Percentiles rank a stretch among this genome's conserved stretches.
Conservation (phyloP, 1,140 invertebrate species). For the Metopolophium dirhodum region DNA sequence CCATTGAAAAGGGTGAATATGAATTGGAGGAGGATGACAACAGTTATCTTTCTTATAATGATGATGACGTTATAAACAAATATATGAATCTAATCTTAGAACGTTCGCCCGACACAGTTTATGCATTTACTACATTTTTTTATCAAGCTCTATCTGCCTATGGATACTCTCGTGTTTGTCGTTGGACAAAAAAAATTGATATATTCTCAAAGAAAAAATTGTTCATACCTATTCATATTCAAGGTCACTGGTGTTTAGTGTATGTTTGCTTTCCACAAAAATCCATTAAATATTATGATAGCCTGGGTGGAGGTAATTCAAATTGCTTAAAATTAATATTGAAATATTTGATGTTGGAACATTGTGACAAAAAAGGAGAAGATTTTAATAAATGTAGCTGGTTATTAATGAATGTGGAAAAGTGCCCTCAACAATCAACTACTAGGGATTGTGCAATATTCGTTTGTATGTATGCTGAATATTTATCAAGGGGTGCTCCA, state of each 20-base stretch:
- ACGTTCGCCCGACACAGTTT: constrained; percentile 25
- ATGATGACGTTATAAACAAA: constrained; percentile 37
- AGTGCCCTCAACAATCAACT: too few relatives aligned
- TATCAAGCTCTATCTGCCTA: constrained; percentile 10
- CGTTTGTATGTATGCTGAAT: too few relatives aligned
- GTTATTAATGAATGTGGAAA: too few relatives aligned
- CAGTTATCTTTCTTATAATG: not conserved
- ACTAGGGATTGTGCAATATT: too few relatives aligned
- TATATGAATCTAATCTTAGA: constrained; percentile 41
- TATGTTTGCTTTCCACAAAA: constrained; percentile 84
- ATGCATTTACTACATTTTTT: constrained; percentile 49
- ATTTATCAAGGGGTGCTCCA: too few relatives aligned
- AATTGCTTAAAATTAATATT: too few relatives aligned
- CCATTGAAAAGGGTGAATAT: not conserved
- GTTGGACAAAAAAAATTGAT: constrained; percentile 68
- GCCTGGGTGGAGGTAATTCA: constrained; percentile 67
- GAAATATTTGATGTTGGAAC: too few relatives aligned
- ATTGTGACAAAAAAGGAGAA: too few relatives aligned
- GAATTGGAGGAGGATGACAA: not conserved
- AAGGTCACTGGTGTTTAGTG: constrained; percentile 92
- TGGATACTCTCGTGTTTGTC: constrained; percentile 28
- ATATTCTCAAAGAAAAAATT: constrained; percentile 85
- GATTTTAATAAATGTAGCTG: too few relatives aligned
- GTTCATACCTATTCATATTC: constrained; percentile 90
- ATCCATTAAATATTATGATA: constrained; percentile 88